phyloP scores from a whole-genome alignment of 2,113 vertebrate species.

The Daphoenositta chrysoptera region DNA sequence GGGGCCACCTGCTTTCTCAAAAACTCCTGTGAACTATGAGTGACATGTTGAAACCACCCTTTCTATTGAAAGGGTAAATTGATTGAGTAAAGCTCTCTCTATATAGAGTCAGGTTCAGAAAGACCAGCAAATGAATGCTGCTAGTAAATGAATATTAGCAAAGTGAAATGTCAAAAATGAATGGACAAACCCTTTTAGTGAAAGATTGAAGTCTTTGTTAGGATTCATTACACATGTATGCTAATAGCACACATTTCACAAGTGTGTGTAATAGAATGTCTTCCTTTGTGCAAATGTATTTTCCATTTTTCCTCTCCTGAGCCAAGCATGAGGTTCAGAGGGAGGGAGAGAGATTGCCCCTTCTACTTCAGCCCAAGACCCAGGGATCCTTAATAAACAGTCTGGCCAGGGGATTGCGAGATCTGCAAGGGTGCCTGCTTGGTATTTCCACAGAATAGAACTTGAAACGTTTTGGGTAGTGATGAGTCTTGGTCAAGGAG shows the following conservation, averaged over 20 bases:
- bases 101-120: neutral
- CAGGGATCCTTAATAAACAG: neutral
- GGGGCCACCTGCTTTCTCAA: accelerated
- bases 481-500: neutral
- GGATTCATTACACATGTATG: neutral
- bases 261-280: neutral
- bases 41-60: neutral
- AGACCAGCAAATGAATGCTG: neutral
- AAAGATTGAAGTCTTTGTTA: neutral
- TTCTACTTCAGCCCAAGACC: neutral
- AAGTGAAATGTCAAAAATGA: neutral
- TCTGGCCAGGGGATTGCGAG: neutral
- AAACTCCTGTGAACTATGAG: neutral
- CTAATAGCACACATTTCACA: neutral
- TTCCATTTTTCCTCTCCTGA: neutral
- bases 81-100: neutral
- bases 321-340: neutral
- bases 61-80: no score
- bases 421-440: neutral
- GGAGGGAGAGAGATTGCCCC: neutral
- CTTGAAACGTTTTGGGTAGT: neutral
- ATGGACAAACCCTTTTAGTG: neutral
- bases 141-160: neutral
- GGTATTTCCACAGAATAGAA: neutral
- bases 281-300: neutral